phyloP scores from a whole-genome alignment of 92 coral and sea anemone species.

The Micromussa lordhowensis region DNA sequence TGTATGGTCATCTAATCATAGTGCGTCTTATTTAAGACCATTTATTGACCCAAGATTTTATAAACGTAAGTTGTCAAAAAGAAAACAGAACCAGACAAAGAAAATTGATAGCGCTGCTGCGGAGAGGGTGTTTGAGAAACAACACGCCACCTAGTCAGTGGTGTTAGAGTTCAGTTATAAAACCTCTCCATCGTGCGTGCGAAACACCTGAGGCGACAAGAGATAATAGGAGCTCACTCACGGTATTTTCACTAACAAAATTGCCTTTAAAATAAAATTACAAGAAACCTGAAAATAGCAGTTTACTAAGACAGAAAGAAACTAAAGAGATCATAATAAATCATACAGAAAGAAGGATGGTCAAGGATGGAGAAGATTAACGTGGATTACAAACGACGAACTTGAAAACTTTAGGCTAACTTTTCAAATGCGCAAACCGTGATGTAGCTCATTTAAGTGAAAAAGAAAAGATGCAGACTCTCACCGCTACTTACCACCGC shows the following conservation, averaged over 20 bases:
- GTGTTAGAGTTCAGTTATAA: not conserved
- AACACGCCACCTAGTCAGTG: not conserved
- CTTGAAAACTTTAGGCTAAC: too few relatives aligned
- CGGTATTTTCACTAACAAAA: too few relatives aligned
- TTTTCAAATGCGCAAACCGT: too few relatives aligned
- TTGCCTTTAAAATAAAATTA: too few relatives aligned
- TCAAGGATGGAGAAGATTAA: too few relatives aligned
- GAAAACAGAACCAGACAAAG: not conserved
- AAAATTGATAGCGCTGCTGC: not conserved
- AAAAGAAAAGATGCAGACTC: not conserved
- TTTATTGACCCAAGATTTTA: conserved; percentile 2
- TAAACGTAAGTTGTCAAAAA: not conserved
- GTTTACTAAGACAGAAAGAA: too few relatives aligned
- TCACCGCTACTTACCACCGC: conserved; percentile 29
- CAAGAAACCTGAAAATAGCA: too few relatives aligned
- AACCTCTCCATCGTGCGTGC: not conserved
- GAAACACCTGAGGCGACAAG: not conserved
- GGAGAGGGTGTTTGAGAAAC: not conserved
- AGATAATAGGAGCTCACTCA: too few relatives aligned
- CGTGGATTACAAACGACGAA: too few relatives aligned
- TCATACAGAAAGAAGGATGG: too few relatives aligned
- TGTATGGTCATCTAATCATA: not conserved
- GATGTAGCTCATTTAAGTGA: too few relatives aligned
- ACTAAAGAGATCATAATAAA: too few relatives aligned
- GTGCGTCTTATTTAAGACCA: not conserved